A percentile compares a stretch with the other conserved stretches of the same genome.
Evolutionary conservation across 2,888 invertebrate species (phyloP).

Genomic region (Serrognathus titanus): DNA sequence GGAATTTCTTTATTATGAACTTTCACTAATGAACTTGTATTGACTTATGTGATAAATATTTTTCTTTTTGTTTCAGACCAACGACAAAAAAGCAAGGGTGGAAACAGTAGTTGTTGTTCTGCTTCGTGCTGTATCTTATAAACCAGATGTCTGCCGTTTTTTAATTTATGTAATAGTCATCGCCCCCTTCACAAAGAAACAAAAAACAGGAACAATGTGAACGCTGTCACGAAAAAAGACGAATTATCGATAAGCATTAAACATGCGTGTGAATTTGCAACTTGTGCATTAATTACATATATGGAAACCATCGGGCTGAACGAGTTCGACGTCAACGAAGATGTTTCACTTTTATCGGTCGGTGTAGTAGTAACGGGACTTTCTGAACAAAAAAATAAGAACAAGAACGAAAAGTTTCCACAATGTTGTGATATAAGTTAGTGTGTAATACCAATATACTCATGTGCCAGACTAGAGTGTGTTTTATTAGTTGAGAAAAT

Average conservation of each 20-base stretch:
- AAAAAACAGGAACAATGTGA: background rate
- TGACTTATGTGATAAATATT: background rate
- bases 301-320: no score
- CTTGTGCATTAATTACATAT: no score
- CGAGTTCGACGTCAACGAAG: no score
- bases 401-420: conserved; percentile 39
- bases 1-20: no score
- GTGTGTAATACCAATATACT: conserved; percentile 47
- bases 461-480: conserved; percentile 48
- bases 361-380: background rate
- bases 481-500: conserved; percentile 21
- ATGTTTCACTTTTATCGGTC: no score
- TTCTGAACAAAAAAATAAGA: conserved; percentile 17
- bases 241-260: no score
- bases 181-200: conserved; percentile 11
- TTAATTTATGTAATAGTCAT: conserved; percentile 4
- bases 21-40: no score
- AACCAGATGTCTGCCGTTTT: conserved; percentile 5
- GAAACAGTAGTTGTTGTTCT: conserved; percentile 92
- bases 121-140: conserved; percentile 92
- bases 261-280: no score
- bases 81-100: conserved; percentile 93
- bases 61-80: conserved; percentile 69
- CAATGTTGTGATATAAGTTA: conserved; percentile 51
- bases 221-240: conserved; percentile 4